phyloP scores from a whole-genome alignment of 2,888 invertebrate species.

The Cyaniris semiargus region DNA sequence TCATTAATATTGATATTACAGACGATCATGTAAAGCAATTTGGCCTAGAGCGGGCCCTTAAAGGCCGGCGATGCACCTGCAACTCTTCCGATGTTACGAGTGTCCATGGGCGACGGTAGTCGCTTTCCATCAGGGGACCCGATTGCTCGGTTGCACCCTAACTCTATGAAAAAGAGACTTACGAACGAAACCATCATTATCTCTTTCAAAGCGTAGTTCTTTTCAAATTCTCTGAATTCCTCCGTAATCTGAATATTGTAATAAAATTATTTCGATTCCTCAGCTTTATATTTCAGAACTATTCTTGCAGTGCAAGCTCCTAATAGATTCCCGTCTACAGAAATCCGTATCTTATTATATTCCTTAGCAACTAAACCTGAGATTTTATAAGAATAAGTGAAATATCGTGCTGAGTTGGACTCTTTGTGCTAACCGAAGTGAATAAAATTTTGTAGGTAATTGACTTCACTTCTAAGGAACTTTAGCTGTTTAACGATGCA shows the following conservation, averaged over 20 bases:
- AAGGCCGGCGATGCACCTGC: too few species aligned
- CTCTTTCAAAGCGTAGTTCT: not conserved
- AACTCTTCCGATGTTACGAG: too few species aligned
- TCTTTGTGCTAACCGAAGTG: slow-evolving; percentile 16
- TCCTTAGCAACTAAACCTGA: slow-evolving; percentile 21
- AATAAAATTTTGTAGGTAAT: slow-evolving; percentile 6
- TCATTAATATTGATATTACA: too few species aligned
- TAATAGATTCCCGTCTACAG: slow-evolving; percentile 18
- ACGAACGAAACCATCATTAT: not conserved
- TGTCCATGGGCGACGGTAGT: too few species aligned
- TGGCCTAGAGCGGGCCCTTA: too few species aligned
- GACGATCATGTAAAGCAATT: too few species aligned
- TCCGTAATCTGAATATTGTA: slow-evolving; percentile 1
- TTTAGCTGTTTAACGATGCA: not conserved
- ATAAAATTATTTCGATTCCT: slow-evolving; percentile 17
- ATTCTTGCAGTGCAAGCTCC: slow-evolving; percentile 24
- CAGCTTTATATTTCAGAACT: slow-evolving; percentile 14
- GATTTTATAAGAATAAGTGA: slow-evolving; percentile 19
- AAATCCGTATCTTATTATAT: slow-evolving; percentile 19
- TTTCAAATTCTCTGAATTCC: not conserved
- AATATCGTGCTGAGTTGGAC: slow-evolving; percentile 1
- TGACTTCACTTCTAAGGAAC: not conserved
- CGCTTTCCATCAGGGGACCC: too few species aligned
- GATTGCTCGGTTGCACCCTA: too few species aligned
- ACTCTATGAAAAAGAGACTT: too few species aligned